Conservation (phyloP, 1,140 invertebrate genomes). For the Gonioctena quinquepunctata region DNA sequence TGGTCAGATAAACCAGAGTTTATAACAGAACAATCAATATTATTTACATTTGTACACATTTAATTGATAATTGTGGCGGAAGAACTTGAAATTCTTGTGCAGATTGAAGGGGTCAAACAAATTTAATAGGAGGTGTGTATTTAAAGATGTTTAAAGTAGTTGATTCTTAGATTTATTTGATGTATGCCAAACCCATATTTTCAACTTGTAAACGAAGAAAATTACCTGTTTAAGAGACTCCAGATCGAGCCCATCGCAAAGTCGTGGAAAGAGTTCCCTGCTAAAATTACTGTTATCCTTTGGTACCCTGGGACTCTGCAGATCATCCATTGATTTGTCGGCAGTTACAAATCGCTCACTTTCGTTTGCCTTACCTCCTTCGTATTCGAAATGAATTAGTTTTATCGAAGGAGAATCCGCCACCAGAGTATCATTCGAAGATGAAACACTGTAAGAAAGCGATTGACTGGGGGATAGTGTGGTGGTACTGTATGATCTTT, state of each 20-base stretch:
- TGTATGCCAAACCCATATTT: too few relatives aligned
- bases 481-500: constrained; percentile 14
- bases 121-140: too few relatives aligned
- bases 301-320: background rate
- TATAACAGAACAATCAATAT: too few relatives aligned
- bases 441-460: constrained; percentile 22
- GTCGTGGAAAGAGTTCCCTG: constrained; percentile 28
- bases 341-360: background rate
- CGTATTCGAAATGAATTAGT: constrained; percentile 46
- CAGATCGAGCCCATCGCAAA: background rate
- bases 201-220: too few relatives aligned
- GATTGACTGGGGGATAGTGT: constrained; percentile 33
- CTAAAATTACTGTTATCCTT: constrained; percentile 37
- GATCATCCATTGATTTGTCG: constrained; percentile 17
- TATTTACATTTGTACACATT: too few relatives aligned
- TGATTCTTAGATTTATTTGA: too few relatives aligned
- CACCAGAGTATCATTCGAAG: constrained; percentile 18
- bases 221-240: constrained; percentile 1
- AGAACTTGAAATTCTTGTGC: too few relatives aligned
- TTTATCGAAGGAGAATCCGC: constrained; percentile 42
- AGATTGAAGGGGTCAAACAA: too few relatives aligned
- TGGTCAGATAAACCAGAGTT: too few relatives aligned
- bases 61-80: too few relatives aligned
- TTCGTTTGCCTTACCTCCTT: constrained; percentile 43
- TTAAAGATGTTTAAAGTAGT: too few relatives aligned